These are phyloP conservation scores for Ophioninae sp. DNA, from an alignment of 2,888 invertebrate species.

Conservation along the genomic window DNA sequence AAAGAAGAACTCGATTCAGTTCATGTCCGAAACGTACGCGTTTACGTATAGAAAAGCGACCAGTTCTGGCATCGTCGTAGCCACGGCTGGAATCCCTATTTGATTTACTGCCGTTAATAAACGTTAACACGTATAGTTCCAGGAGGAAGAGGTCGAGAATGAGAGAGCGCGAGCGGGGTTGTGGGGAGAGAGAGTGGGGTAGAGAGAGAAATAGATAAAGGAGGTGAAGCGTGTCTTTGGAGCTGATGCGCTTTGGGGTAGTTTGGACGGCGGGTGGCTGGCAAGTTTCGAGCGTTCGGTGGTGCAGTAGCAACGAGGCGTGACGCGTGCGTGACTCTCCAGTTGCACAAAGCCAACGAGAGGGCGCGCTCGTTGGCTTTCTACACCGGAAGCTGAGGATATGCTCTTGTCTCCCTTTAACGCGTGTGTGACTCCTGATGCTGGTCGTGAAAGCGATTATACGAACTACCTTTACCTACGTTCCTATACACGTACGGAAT, in stretches of 20 bases:
- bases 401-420: constrained; percentile 28
- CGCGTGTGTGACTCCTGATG: constrained; percentile 26
- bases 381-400: constrained; percentile 8
- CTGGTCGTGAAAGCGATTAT: constrained; percentile 65
- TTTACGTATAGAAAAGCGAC: constrained; percentile 3
- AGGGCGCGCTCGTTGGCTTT: constrained; percentile 30
- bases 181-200: constrained; percentile 5
- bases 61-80: constrained; percentile 31
- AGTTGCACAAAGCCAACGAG: constrained; percentile 40
- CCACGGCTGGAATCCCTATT: constrained; percentile 41
- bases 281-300: constrained; percentile 47
- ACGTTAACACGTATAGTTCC: constrained; percentile 50
- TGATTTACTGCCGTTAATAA: constrained; percentile 59
- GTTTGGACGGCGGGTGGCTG: constrained; percentile 60
- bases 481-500: too few relatives aligned
- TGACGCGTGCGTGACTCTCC: constrained; percentile 29
- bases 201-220: constrained; percentile 38
- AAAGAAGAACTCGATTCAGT: background rate
- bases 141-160: constrained; percentile 11
- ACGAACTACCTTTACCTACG: constrained; percentile 72
- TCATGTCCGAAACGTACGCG: background rate
- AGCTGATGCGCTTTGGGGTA: constrained; percentile 37
- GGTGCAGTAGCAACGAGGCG: constrained; percentile 18
- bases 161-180: constrained; percentile 29
- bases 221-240: constrained; percentile 47